Base-by-base conservation (phyloP, 2,888 invertebrate species). In the Pelosia muscerda region DNA sequence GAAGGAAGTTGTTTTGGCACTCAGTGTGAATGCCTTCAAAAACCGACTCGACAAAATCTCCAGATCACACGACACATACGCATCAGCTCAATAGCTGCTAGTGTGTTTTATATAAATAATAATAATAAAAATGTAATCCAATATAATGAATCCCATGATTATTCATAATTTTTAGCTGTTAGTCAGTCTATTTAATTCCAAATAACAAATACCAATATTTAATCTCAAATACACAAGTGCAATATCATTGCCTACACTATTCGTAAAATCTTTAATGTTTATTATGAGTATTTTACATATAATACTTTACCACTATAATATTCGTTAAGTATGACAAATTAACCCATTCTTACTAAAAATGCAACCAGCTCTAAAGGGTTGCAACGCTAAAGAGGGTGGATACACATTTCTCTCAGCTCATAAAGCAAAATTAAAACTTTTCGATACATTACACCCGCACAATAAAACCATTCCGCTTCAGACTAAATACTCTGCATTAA, bases 371-470 rank as follows among this genome's bases (percentile, higher is more conserved):
- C 65, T 75, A 75, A 82, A 82, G 88, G 88, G 79, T 78, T 74
- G 65, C n/a, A 53, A 34, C 34, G 25, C 71, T 56, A 69, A 66
- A 68, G 65, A 81, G 79, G 89, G 89, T 82, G 83, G 34, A 15
- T 59, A 10, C 61, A 65, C 83, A 84, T 89, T 88, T 86, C 81
- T 84, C 82, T 85, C 90, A 89, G 86, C 78, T 88, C 92, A 94
- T 94, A 92, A 94, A 94, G 87, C 93, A 91, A 93, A 94, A 95
- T 95, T 95, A 94, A 94, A 95, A 94, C 85, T 94, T 93, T 88
- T 88, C 94, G 90, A 92, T 93, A 95, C 95, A 94, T 94, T 94
- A 90, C 92, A 78, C 88, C 81, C 83, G 85, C 88, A 94, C 94
- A 95, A 94, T 91, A 86, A 86, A 87, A 90, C 88, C 88, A 87